Base-by-base conservation (phyloP, 2,797 vertebrate genomes). In the Momotus momota region DNA sequence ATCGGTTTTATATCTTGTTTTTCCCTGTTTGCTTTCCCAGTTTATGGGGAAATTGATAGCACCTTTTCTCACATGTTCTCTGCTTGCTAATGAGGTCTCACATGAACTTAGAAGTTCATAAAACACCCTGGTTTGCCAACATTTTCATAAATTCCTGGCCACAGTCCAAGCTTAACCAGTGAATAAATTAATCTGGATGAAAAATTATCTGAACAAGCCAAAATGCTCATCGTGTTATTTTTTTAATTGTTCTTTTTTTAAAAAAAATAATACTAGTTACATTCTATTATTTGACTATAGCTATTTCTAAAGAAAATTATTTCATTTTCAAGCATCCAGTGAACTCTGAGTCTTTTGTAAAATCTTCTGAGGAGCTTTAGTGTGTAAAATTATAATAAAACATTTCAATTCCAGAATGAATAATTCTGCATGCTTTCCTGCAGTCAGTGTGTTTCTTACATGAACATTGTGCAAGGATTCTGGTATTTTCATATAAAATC, bases 91-190 rank as follows among this genome's bases (percentile, higher is more conserved):
- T 66, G 38, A 51, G 13, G 5, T 61, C 60, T 80, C 55, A 58
- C 17, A 35, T 38, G 27, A 83, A 67, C 29, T 55, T n/a, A 81
- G 66, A 72, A 61, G 26, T 84, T 93, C 3, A 1, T 69, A 29
- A 40, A 88, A 65, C 11, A 31, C 1, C 23, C 14, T 10, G 6
- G 35, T 86, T 86, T 90, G n/a, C 46, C 82, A 93, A 58, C 4
- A 69, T 57, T 79, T 94, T 90, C 46, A 54, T 46, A 90, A 88
- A 92, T 33, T 90, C 54, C 46, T 74, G n/a, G 45, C 10, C 12
- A 23, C 17, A 31, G 27, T 58, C 26, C 58, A 81, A 51, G 78
- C 5, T 65, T 51, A 81, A 67, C 26, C 29, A 38, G 46, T 49
- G 2, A 78, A 83, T 54, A 54, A 58, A 86, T 41, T 66, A n/a